Evolutionary conservation across 2,797 vertebrate genomes (phyloP).

Genomic region (Sebastes vulpes): DNA sequence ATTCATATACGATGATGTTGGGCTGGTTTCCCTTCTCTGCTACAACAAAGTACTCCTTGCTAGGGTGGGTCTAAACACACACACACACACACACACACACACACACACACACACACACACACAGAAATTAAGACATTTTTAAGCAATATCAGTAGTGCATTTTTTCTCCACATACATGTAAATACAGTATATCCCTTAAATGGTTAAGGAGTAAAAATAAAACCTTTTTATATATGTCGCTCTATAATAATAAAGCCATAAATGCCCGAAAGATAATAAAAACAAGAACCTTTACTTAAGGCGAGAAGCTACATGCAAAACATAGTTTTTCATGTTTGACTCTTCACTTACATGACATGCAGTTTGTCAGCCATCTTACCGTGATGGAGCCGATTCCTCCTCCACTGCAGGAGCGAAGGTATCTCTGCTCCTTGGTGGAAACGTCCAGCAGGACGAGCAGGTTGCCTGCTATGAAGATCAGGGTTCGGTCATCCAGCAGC

Average conservation of each 20-base stretch:
- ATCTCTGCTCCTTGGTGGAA: constrained; percentile 85
- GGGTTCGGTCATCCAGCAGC: constrained; percentile 86
- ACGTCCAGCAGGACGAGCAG: constrained; percentile 88
- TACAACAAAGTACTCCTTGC: constrained; percentile 87
- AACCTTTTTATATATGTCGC: no score
- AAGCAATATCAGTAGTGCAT: no score
- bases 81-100: neutral
- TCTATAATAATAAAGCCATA: no score
- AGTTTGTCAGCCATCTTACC: constrained; percentile 74
- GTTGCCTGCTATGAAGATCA: constrained; percentile 93
- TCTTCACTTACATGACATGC: no score
- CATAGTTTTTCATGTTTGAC: no score
- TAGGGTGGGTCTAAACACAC: constrained; percentile 86
- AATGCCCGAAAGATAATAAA: no score
- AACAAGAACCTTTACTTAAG: no score
- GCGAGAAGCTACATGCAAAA: no score
- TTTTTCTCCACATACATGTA: no score
- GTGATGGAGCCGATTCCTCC: constrained; percentile 91
- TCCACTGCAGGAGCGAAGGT: constrained; percentile 88
- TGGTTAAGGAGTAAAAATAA: no score
- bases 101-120: neutral
- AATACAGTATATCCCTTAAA: no score
- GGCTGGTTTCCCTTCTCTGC: constrained; percentile 93
- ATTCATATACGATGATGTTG: constrained; percentile 91
- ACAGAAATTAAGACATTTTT: neutral